Base-by-base conservation (phyloP, 2,888 invertebrate genomes). In the Seira ritae region DNA sequence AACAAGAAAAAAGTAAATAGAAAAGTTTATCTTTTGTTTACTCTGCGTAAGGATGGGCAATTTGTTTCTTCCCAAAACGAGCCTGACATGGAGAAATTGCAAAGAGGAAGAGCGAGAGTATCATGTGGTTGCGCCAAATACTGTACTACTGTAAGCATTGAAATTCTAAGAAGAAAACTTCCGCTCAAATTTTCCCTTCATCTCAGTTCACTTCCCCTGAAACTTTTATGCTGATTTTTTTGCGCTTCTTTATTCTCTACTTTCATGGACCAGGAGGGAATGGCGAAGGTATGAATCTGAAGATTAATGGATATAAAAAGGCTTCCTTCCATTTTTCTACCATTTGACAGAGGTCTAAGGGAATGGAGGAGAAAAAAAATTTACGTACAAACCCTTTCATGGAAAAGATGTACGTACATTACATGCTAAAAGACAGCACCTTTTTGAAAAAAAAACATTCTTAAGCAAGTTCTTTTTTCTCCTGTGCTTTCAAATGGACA, bases 41-140 rank as follows among this genome's bases (percentile, higher is more conserved):
- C 55, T 67, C 70, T 81, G 31, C 74, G 50, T 50, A 50, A 50
- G 50, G 74, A 75, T 75, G 65, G 74, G 65, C 67, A 68, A 81
- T 81, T 81, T 75, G 75, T 70, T 75, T 71, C 22, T 46, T 46
- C 46, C 8, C 22, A 50, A 50, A 50, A 50, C 15, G 50, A 50
- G 50, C 50, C 22, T 23, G 17, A 42, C 20, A 62, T 22, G 42
- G 55, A 17, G 60, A 31, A 72, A 73, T 73, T 73, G 73, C 37
- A 65, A 42, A 73, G 50, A 50, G 15, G 50, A 50, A n/a, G 31
- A 50, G 50, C 50, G 15, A 50, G 15, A 50, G 31, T 31, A 31
- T 31, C 50, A 50, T 50, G 50, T n/a, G 50, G 50, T 50, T n/a
- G 12, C 15, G 50, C 50, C 3, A 50, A 31, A 31, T 31, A 50